Evolutionary conservation across 2,797 vertebrate genomes (phyloP).

Genomic region (Silurus aristotelis): DNA sequence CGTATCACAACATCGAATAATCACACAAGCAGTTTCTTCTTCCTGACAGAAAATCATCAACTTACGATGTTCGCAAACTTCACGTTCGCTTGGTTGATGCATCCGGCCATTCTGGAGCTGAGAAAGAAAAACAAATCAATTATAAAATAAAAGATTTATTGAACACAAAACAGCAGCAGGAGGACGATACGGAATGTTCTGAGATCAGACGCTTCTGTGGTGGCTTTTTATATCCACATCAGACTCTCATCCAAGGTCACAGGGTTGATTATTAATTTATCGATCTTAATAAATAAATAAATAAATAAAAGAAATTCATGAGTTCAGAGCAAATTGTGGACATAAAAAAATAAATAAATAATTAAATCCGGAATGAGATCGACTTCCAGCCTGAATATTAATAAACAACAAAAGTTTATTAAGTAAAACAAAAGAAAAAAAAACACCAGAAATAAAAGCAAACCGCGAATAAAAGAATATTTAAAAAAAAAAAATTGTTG

Average conservation of each 20-base stretch:
- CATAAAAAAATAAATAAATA: background rate
- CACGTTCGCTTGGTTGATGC: conserved; percentile 77
- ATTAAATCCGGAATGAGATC: background rate
- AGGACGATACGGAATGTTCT: background rate
- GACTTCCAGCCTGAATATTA: background rate
- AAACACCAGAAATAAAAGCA: background rate
- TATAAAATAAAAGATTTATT: background rate
- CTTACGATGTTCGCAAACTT: conserved; percentile 79
- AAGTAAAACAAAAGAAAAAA: background rate
- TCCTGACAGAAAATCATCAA: background rate
- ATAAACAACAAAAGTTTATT: background rate
- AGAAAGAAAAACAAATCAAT: background rate
- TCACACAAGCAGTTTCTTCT: background rate
- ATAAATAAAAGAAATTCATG: background rate
- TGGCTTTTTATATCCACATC: conserved; percentile 18
- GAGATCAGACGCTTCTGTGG: background rate
- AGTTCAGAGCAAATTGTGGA: background rate
- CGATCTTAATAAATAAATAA: background rate
- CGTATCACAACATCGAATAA: background rate
- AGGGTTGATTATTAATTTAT: conserved; percentile 10
- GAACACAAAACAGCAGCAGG: background rate
- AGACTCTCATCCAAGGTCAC: conserved; percentile 25
- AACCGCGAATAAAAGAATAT: too few relatives aligned
- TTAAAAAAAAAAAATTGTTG: too few relatives aligned
- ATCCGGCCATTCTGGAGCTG: conserved; percentile 53